Evolutionary conservation across 2,888 invertebrate genomes (phyloP), one percentile per base, ranked within the genome.

Genomic region (Trichopoda pennipes): DNA sequence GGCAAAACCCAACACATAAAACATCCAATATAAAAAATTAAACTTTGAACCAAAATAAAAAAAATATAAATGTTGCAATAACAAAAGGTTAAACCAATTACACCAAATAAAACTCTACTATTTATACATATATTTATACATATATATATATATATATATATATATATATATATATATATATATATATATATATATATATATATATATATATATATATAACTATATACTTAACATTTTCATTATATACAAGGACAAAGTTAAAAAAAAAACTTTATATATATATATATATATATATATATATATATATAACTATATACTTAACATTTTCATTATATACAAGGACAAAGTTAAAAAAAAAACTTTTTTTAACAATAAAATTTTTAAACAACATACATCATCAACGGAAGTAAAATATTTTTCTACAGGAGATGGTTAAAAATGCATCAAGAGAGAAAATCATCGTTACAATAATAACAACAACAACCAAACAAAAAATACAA

Each of bases 131-230:
- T 12, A 28, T 12, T 66, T 58, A 76, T 80, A 84, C 60, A 81
- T 56, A 85, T 85, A 87, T 85, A 86, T 84, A 86, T 78, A 85
- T 84, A 83, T 53, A 78, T 70, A 81, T 64, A 87, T 75, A 81
- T 69, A 87, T 85, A 87, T 83, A 86, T 84, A 87, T 84, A 86
- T 84, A 83, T 66, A 85, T 73, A 74, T 85, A 83, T 75, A 85
- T 74, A 82, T n/a, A n/a, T n/a, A n/a, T n/a, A n/a, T n/a, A n/a
- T n/a, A n/a, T n/a, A n/a, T n/a, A n/a, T n/a, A n/a, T n/a, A n/a
- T n/a, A n/a, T n/a, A n/a, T n/a, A n/a, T n/a, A n/a, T n/a, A 86
- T 84, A 87, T 84, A 86, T 84, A 83, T 68, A 85, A 76, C 76
- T 85, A 83, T 75, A 85, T 74, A 83, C 77, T 51, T 83, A 78